A percentile compares a stretch with the other conserved stretches of the same genome.
phyloP scores from a whole-genome alignment of 2,113 vertebrate species.

The Eurystomus gularis region DNA sequence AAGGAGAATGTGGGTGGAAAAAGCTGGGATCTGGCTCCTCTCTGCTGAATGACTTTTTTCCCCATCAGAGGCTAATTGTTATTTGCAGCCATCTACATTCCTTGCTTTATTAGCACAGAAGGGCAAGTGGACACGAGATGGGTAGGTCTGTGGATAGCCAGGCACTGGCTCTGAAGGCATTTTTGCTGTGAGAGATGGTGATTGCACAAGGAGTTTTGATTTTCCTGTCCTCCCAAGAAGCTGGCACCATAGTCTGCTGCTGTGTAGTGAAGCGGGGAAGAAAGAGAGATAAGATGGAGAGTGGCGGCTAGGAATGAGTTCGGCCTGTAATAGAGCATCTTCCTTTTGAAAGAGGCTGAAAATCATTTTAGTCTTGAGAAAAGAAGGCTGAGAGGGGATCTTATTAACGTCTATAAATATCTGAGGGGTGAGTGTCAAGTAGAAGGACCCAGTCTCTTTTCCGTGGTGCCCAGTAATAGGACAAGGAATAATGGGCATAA shows the following conservation, averaged over 20 bases:
- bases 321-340: neutral
- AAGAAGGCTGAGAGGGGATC: no score
- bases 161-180: rapidly evolving
- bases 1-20: neutral
- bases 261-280: neutral
- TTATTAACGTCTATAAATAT: no score
- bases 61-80: neutral
- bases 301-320: neutral
- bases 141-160: neutral
- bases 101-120: neutral
- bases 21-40: neutral
- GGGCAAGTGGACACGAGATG: neutral
- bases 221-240: neutral
- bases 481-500: no score
- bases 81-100: neutral
- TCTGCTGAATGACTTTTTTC: neutral
- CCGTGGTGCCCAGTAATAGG: no score
- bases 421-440: no score
- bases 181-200: neutral
- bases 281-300: neutral
- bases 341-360: conserved; percentile 17
- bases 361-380: no score
- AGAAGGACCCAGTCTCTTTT: no score
- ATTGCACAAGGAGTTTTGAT: neutral
- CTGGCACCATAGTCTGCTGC: neutral